Evolutionary conservation across 2,888 invertebrate genomes (phyloP).

Genomic region (Machimus atricapillus): DNA sequence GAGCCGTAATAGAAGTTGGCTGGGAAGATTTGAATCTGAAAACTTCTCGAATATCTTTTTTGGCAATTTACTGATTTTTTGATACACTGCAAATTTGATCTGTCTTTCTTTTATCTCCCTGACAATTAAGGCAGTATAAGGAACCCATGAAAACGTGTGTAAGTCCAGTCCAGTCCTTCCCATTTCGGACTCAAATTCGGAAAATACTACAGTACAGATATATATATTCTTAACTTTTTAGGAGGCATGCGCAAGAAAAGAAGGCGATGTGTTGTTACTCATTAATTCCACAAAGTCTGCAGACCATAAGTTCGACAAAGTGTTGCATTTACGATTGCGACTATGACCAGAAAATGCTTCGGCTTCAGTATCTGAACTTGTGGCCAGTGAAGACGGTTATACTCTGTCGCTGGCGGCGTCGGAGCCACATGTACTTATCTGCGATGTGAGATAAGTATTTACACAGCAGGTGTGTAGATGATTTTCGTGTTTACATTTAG

Average conservation of each 20-base stretch:
- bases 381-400: neutral
- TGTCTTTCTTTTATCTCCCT: neutral
- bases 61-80: neutral
- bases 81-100: neutral
- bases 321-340: neutral
- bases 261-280: neutral
- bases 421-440: neutral
- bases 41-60: neutral
- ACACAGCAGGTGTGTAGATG: neutral
- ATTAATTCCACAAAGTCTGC: neutral
- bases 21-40: neutral
- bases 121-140: neutral
- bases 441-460: neutral
- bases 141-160: neutral
- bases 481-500: neutral
- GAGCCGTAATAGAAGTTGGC: neutral
- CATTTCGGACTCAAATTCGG: neutral
- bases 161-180: neutral
- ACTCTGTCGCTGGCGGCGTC: neutral
- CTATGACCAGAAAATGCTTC: neutral
- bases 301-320: neutral
- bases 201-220: neutral
- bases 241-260: neutral
- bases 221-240: neutral
- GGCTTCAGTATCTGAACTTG: neutral